Evolutionary conservation across 2,797 vertebrate species (phyloP).

Genomic region (Chlorospingus flavigularis): DNA sequence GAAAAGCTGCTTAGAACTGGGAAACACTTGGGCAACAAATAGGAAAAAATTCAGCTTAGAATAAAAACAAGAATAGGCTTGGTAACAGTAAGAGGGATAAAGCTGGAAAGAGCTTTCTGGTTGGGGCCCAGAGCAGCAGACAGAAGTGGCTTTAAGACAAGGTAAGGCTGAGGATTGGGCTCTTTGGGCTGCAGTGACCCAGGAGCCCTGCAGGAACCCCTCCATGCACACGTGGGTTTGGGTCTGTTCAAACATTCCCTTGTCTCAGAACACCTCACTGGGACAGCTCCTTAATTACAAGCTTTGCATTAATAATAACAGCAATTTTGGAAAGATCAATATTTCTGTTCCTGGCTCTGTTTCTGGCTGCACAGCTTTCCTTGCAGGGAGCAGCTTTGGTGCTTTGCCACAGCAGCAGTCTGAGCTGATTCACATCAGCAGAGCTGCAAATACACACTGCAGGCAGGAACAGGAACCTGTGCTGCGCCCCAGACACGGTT

Average conservation of each 20-base stretch:
- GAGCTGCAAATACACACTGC: neutral
- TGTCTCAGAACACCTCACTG: neutral
- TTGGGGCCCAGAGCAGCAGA: neutral
- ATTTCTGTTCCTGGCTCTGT: neutral
- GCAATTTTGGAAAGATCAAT: neutral
- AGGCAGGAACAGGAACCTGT: neutral
- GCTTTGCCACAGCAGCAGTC: neutral
- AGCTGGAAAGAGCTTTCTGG: neutral
- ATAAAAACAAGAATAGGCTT: neutral
- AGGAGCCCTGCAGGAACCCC: neutral
- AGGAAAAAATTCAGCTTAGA: neutral
- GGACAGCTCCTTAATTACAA: neutral
- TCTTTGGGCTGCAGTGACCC: neutral
- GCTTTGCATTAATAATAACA: neutral
- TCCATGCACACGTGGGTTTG: fast-evolving
- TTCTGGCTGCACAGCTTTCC: neutral
- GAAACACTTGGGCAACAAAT: neutral
- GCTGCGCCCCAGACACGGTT: fast-evolving
- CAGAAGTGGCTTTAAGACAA: neutral
- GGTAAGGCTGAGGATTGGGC: neutral
- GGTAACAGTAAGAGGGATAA: constrained; percentile 11
- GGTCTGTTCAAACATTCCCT: neutral
- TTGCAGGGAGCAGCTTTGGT: neutral
- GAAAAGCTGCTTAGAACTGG: neutral
- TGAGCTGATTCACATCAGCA: neutral